These are phyloP conservation scores for Caradrina clavipalpis DNA, from an alignment of 2,888 invertebrate species.

Conservation along the genomic window DNA sequence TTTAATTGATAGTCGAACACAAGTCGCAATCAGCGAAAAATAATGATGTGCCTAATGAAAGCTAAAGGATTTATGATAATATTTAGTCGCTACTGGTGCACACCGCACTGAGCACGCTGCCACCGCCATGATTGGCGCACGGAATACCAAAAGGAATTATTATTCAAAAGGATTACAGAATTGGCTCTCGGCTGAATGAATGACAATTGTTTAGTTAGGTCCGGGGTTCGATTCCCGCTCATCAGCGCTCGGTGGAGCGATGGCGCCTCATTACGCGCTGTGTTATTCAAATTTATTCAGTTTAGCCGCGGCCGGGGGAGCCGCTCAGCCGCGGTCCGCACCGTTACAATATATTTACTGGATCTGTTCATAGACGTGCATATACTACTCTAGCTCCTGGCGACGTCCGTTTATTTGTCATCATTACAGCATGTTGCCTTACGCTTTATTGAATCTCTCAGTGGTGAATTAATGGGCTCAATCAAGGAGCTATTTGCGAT, in stretches of 20 bases:
- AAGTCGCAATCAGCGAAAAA: slow-evolving; percentile 41
- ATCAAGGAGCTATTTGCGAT: slow-evolving; percentile 41
- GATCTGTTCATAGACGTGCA: slow-evolving; percentile 41
- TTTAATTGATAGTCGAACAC: background rate
- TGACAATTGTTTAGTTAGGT: slow-evolving; percentile 77
- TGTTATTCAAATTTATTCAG: slow-evolving; percentile 84
- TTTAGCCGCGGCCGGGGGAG: slow-evolving; percentile 65
- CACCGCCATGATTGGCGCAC: slow-evolving; percentile 44
- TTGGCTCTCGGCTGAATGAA: slow-evolving; percentile 71
- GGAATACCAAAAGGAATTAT: slow-evolving; percentile 66
- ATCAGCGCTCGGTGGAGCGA: slow-evolving; percentile 71
- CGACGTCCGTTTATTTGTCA: slow-evolving; percentile 58
- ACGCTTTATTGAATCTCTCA: slow-evolving; percentile 50
- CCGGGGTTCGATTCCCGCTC: slow-evolving; percentile 76
- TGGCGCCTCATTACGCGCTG: slow-evolving; percentile 75
- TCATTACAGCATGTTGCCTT: slow-evolving; percentile 49
- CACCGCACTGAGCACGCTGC: background rate
- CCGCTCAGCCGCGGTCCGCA: slow-evolving; percentile 18
- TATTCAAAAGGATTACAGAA: slow-evolving; percentile 74
- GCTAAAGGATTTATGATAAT: slow-evolving; percentile 48
- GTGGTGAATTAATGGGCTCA: slow-evolving; percentile 39
- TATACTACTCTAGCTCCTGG: slow-evolving; percentile 34
- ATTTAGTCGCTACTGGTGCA: slow-evolving; percentile 40
- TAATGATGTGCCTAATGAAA: slow-evolving; percentile 35
- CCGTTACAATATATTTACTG: slow-evolving; percentile 57